Evolutionary conservation across 2,113 vertebrate genomes (phyloP), one percentile per base, ranked within the genome.

Genomic region (Salvator merianae): DNA sequence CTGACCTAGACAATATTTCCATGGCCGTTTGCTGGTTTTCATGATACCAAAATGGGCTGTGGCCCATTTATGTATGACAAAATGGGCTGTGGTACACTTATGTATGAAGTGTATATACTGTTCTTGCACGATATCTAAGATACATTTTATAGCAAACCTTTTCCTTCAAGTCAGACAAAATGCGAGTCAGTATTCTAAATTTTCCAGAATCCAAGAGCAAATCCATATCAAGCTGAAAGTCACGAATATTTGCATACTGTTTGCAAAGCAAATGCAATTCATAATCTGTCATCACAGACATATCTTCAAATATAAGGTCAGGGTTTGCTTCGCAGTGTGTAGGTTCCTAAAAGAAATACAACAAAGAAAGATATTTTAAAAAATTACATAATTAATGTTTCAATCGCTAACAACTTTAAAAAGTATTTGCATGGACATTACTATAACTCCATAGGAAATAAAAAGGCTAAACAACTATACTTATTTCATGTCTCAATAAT

Each of bases 231-330:
- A 99, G 96, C 80, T 94, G 96, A 93, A 97, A 99, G 38, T 92
- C 94, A 86, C 84, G 85, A 88, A 99, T 92, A 65, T 96, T 96
- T 43, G 93, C 91, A 93, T 98, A 99, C 68, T 98, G 97, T 92
- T 97, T 96, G 91, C 98, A 99, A 85, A 99, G 96, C 69, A 95
- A 92, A 90, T 99, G 97, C 76, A 99, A 95, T 88, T 99, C 99
- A 94, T 99, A 99, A 94, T 99, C 99, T 73, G 98, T 98, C 98
- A 99, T 99, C 82, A 98, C 97, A 86, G 97, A 97, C 98, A 99
- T 99, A 92, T 99, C 98, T 95, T 99, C 98, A 88, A 98, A 97
- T 91, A 99, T 98, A 79, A 99, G 95, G 86, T 95, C 96, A 63
- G 98, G 95, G 36, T 98, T 95, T 12, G 98, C 98, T 85, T 99